These are phyloP conservation scores for Xyliphius kryptos DNA, from an alignment of 2,113 vertebrate genomes.

Conservation along the genomic window DNA sequence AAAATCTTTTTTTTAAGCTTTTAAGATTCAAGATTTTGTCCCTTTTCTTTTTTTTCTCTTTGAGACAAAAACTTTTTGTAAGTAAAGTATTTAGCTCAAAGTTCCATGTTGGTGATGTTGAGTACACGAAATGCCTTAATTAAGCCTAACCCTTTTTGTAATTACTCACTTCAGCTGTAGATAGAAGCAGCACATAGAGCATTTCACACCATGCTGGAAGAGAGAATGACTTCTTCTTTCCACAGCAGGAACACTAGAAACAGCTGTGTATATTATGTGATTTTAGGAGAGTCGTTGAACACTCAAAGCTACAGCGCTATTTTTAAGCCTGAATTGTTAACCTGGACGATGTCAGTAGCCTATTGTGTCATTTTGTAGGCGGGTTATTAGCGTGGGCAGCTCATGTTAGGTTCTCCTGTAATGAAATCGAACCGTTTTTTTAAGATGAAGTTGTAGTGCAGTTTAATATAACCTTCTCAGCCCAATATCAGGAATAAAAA, in stretches of 20 bases:
- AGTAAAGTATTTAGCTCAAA: slow-evolving; percentile 6
- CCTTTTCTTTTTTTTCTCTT: neutral
- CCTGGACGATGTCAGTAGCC: neutral
- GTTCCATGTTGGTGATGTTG: neutral
- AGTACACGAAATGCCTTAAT: neutral
- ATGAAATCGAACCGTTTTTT: slow-evolving; percentile 3
- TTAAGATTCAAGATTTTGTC: slow-evolving; percentile 1
- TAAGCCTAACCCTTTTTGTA: neutral
- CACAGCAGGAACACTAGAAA: neutral
- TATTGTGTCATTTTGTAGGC: neutral
- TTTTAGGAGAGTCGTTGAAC: neutral
- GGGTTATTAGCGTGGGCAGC: slow-evolving; percentile 3
- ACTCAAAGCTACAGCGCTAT: neutral
- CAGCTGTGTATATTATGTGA: neutral
- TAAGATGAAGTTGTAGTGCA: neutral
- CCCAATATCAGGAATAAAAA: neutral
- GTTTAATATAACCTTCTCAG: neutral
- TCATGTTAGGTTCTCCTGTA: neutral
- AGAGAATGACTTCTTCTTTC: neutral
- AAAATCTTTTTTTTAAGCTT: slow-evolving; percentile 9
- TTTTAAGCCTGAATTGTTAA: slow-evolving; percentile 6
- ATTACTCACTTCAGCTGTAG: slow-evolving; percentile 6
- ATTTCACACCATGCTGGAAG: neutral
- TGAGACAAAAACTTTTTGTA: neutral
- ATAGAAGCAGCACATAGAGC: neutral